These are phyloP conservation scores for Tarsius wallacei DNA, from an alignment of 2,797 vertebrate genomes.

Conservation along the genomic window DNA sequence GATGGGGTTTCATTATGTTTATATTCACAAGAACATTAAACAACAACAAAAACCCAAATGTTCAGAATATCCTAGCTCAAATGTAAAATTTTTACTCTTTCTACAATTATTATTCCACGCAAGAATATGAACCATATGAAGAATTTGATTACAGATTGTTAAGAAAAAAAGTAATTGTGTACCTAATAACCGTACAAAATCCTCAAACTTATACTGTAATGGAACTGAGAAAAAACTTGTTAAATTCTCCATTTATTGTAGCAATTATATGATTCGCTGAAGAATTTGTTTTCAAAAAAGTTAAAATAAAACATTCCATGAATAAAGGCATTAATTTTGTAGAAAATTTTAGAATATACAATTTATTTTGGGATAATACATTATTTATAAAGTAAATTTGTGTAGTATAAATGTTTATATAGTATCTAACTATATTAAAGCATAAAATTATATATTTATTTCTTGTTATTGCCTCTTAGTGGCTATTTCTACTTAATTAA, in stretches of 20 bases:
- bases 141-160: conserved; percentile 53
- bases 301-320: background rate
- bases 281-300: conserved; percentile 30
- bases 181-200: conserved; percentile 17
- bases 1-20: background rate
- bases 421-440: background rate
- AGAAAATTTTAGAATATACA: background rate
- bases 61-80: conserved; percentile 4
- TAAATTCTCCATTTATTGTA: background rate
- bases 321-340: background rate
- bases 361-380: background rate
- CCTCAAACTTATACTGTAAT: conserved; percentile 8
- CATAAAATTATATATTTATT: background rate
- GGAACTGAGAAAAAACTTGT: background rate
- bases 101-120: background rate
- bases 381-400: conserved; percentile 28
- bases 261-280: background rate
- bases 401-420: background rate
- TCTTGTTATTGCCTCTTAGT: background rate
- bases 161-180: conserved; percentile 46
- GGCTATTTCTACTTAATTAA: background rate
- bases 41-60: background rate
- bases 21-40: background rate
- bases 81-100: background rate
- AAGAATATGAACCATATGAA: conserved; percentile 11